phyloP scores from a whole-genome alignment of 2,888 invertebrate species.

The Neoaliturus tenellus region DNA sequence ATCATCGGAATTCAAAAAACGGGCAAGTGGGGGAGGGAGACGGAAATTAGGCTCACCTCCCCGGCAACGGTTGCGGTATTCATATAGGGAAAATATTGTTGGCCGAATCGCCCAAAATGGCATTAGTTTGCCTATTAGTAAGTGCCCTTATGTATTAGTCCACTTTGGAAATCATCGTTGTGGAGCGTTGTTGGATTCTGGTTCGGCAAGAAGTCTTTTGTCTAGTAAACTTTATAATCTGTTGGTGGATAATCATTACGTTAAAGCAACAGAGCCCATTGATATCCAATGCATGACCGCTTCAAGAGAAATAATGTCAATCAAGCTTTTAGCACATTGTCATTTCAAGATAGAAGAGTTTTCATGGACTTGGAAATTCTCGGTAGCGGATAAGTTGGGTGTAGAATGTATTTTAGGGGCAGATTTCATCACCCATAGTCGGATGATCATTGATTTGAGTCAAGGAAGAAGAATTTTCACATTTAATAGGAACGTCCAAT shows the following conservation, averaged over 20 bases:
- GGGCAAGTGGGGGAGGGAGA: background rate
- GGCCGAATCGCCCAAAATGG: background rate
- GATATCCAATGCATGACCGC: no score
- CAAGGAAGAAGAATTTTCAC: background rate
- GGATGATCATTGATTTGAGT: background rate
- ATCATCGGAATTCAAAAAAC: background rate
- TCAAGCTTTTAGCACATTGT: background rate
- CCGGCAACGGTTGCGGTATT: no score
- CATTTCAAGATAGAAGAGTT: background rate
- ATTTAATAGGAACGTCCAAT: background rate
- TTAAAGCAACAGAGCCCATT: no score
- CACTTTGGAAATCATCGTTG: background rate
- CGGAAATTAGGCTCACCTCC: background rate
- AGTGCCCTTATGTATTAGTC: background rate
- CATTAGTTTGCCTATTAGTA: background rate
- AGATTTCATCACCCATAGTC: background rate
- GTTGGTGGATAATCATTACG: no score
- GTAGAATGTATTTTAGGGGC: background rate
- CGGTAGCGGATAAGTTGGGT: background rate
- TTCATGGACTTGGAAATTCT: background rate
- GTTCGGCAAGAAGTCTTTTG: background rate
- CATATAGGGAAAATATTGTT: background rate
- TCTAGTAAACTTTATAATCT: no score
- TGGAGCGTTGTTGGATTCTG: background rate
- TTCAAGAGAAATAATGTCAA: background rate